These are phyloP conservation scores for Petrolisthes cinctipes DNA, from an alignment of 2,888 invertebrate genomes.

Conservation along the genomic window DNA sequence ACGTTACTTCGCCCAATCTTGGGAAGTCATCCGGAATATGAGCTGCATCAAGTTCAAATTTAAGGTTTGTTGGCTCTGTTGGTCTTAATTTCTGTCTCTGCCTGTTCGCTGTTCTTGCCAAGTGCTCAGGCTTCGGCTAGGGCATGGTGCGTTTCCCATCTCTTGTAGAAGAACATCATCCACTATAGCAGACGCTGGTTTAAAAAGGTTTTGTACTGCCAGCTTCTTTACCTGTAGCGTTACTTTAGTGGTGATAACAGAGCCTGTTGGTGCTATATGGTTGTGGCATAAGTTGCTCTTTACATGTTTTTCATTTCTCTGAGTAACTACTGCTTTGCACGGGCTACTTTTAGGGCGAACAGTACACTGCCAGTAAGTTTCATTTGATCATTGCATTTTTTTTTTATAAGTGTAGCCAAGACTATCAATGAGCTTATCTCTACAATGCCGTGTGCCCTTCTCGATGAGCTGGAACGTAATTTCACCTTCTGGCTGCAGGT, in stretches of 20 bases:
- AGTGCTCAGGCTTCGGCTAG: slow-evolving; percentile 15
- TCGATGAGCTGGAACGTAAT: slow-evolving; percentile 31
- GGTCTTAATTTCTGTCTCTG: not conserved
- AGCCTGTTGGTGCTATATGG: slow-evolving; percentile 43
- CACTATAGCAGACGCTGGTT: slow-evolving; percentile 40
- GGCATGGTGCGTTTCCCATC: slow-evolving; percentile 22
- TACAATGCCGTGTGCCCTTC: slow-evolving; percentile 26
- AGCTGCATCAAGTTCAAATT: too few relatives aligned
- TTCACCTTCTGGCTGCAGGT: slow-evolving; percentile 19
- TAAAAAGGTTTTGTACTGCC: slow-evolving; percentile 40
- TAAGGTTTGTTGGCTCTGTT: too few relatives aligned
- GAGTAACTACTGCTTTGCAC: slow-evolving; percentile 15
- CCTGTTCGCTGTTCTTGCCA: slow-evolving; percentile 2
- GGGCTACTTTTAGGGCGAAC: slow-evolving; percentile 17
- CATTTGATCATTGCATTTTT: slow-evolving; percentile 31
- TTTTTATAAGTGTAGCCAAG: slow-evolving; percentile 15
- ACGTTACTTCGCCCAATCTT: too few relatives aligned
- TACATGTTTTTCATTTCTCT: slow-evolving; percentile 32
- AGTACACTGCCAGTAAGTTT: slow-evolving; percentile 37
- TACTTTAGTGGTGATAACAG: slow-evolving; percentile 21
- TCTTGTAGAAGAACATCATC: slow-evolving; percentile 18
- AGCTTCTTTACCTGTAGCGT: slow-evolving; percentile 18
- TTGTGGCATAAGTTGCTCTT: slow-evolving; percentile 22
- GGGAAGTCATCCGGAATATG: too few relatives aligned
- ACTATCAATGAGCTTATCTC: slow-evolving; percentile 29